Conservation (phyloP, 1,140 invertebrate species). For the Penaeus chinensis region DNA sequence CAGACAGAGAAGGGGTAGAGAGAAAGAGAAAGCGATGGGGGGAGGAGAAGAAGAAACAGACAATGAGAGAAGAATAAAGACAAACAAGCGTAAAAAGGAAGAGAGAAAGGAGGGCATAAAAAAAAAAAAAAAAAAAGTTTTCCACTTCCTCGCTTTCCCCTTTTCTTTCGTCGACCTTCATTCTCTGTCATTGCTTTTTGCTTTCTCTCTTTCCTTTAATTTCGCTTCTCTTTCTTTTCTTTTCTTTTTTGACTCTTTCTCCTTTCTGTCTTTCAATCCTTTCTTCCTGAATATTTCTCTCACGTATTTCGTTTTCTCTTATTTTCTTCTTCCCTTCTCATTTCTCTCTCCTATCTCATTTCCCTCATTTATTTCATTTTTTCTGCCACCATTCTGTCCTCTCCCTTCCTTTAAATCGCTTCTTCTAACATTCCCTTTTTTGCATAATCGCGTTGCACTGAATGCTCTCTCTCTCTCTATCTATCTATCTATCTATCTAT, state of each 20-base stretch:
- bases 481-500: constrained; percentile 28
- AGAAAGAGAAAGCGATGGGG: not conserved
- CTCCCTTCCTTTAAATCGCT: not conserved
- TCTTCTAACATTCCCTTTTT: not conserved
- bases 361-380: no score
- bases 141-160: no score
- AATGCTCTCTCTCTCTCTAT: constrained; percentile 8
- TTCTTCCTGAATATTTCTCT: no score
- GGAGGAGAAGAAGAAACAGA: not conserved
- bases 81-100: not conserved
- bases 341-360: not conserved
- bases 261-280: no score
- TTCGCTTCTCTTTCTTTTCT: no score
- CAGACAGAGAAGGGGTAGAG: not conserved
- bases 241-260: no score
- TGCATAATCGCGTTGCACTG: not conserved
- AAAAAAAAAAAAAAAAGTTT: no score
- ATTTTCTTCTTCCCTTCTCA: no score
- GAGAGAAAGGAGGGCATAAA: not conserved
- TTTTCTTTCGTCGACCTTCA: no score
- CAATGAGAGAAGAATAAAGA: not conserved
- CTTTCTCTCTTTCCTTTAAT: no score
- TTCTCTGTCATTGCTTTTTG: no score
- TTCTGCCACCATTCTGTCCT: not conserved
- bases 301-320: no score